These are phyloP conservation scores for Picathartes gymnocephalus DNA, from an alignment of 2,113 vertebrate genomes.

Conservation along the genomic window DNA sequence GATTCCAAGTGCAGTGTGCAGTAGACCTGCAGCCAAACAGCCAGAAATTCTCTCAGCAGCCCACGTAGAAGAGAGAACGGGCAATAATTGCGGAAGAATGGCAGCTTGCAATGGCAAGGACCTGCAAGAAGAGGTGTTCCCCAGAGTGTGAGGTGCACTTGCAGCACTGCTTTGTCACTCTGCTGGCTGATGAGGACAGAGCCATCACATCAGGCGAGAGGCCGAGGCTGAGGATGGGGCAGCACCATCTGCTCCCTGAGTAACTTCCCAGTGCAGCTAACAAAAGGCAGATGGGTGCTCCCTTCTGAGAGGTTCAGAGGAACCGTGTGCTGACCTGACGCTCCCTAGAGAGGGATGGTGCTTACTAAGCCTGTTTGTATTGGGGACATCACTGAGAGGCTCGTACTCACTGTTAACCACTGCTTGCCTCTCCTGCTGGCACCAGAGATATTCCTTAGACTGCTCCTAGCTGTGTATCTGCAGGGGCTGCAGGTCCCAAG, in stretches of 20 bases:
- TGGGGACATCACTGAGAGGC: accelerated
- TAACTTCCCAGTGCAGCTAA: no score
- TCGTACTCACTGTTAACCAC: accelerated
- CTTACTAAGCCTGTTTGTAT: not conserved
- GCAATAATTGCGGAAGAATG: not conserved
- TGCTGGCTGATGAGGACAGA: not conserved
- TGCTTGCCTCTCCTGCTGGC: not conserved
- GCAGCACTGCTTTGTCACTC: accelerated
- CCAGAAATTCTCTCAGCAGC: not conserved
- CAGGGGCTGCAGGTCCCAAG: not conserved
- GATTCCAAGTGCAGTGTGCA: not conserved
- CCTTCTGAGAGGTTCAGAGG: no score
- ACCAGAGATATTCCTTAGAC: not conserved
- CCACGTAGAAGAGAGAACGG: accelerated
- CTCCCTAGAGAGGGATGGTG: not conserved
- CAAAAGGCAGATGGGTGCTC: not conserved
- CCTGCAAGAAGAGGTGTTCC: not conserved
- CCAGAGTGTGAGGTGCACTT: not conserved
- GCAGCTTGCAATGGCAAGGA: not conserved
- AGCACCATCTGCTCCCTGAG: accelerated
- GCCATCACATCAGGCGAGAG: not conserved
- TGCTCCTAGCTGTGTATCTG: not conserved
- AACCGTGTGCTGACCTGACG: accelerated
- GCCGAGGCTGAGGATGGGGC: not conserved
- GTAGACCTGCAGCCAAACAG: not conserved